Evolutionary conservation across 2,888 invertebrate species (phyloP), one percentile per base, ranked within the genome.

Genomic region (Ommatoiulus sabulosus): DNA sequence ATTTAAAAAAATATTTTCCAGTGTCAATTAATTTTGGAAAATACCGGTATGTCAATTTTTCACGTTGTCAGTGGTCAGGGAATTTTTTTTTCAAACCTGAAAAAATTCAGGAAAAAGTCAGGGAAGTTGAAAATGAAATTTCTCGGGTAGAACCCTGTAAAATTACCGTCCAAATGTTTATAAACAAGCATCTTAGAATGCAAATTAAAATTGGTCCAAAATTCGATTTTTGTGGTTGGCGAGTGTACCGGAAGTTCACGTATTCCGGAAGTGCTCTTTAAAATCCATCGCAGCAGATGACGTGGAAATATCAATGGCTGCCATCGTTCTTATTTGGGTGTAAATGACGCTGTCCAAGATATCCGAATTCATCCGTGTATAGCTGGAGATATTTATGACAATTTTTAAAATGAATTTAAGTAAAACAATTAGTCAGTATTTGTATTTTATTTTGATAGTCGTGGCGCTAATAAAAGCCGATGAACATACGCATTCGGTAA

Each of bases 401-500:
- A 80, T 44, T 88, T 84, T 80, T 84, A 88, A 88, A 63, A 88
- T 88, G 88, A 46, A 88, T 84, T 46, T 88, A 20, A 84, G 35
- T 84, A 88, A 52, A 84, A 80, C 44, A 15, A 24, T 84, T 46
- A 57, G 44, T 48, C 44, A 46, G 80, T 72, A 43, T 88, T 88
- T 88, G 35, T 84, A 48, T 88, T 84, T 88, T 84, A 84, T 84
- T 84, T 87, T 48, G 43, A 24, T 88, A 46, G 44, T 84, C 20
- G 44, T 46, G 24, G 10, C 35, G 35, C 43, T 44, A 84, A 20
- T n/a, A 44, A 46, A 80, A 84, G 88, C 88, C 84, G 89, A 89
- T 52, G 89, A 89, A 89, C 89, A 89, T 72, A 88, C 84, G 8
- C 89, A 89, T 86, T 57, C 84, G 85, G 89, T 89, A 88, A 89